Evolutionary conservation across 2,797 vertebrate species (phyloP).

Genomic region (Peromyscus attwateri): DNA sequence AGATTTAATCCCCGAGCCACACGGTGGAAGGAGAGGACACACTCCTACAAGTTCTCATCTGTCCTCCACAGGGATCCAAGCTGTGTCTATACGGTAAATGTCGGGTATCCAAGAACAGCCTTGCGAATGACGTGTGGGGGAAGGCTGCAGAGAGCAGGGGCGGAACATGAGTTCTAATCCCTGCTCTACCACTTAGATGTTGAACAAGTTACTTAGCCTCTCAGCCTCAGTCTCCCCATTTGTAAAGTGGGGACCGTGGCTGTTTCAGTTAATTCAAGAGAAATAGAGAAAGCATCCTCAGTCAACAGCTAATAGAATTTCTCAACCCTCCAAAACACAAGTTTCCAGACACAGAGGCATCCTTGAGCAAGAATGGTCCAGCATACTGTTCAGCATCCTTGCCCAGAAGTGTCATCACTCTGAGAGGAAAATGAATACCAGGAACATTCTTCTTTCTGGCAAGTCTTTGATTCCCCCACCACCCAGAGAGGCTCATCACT

Average conservation of each 20-base stretch:
- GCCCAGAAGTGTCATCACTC: neutral
- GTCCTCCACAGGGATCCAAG: neutral
- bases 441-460: neutral
- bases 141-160: neutral
- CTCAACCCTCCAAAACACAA: conserved; percentile 8
- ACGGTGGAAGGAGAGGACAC: neutral
- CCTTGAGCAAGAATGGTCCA: neutral
- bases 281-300: neutral
- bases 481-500: neutral
- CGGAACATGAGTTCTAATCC: neutral
- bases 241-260: neutral
- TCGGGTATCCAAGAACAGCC: neutral
- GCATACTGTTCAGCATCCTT: neutral
- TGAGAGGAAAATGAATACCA: neutral
- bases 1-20: neutral
- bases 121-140: neutral
- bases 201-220: neutral
- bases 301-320: neutral
- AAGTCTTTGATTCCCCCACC: neutral
- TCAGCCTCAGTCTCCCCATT: conserved; percentile 25
- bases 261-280: neutral
- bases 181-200: neutral
- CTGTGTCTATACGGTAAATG: neutral
- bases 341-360: neutral
- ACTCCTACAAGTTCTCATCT: neutral